Percentiles rank a stretch among this genome's conserved stretches.
Conservation (phyloP, 2,113 vertebrate species). For the Leptocoma aspasia region DNA sequence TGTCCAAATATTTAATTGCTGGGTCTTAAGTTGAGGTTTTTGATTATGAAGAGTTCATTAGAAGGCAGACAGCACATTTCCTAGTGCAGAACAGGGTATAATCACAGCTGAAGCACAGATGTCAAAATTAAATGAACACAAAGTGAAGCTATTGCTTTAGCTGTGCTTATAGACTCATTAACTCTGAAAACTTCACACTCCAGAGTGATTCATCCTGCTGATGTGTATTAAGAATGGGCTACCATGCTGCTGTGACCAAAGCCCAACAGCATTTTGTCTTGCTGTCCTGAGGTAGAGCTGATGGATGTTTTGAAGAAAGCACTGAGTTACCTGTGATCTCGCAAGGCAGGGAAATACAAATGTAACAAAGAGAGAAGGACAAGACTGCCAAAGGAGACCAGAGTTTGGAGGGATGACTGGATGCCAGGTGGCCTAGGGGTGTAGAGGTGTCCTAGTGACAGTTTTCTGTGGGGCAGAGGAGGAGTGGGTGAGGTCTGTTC, state of each 20-base stretch:
- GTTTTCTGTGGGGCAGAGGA: not conserved
- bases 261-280: not conserved
- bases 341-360: not conserved
- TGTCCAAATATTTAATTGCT: not conserved
- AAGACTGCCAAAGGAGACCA: not conserved
- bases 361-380: not conserved
- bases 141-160: not conserved
- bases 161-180: not conserved
- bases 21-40: not conserved
- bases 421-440: not conserved
- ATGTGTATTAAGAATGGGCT: not conserved
- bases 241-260: not conserved
- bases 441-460: not conserved
- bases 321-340: not conserved
- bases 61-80: not conserved
- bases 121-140: not conserved
- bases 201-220: not conserved
- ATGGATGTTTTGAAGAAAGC: not conserved
- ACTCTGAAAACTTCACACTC: not conserved
- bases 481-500: not conserved
- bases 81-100: not conserved
- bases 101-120: slow-evolving; percentile 25
- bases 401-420: not conserved
- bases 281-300: not conserved
- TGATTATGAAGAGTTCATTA: not conserved